A percentile compares a stretch with the other conserved stretches of the same genome.
phyloP scores from a whole-genome alignment of 2,113 vertebrate genomes.

The Pteronura brasiliensis region DNA sequence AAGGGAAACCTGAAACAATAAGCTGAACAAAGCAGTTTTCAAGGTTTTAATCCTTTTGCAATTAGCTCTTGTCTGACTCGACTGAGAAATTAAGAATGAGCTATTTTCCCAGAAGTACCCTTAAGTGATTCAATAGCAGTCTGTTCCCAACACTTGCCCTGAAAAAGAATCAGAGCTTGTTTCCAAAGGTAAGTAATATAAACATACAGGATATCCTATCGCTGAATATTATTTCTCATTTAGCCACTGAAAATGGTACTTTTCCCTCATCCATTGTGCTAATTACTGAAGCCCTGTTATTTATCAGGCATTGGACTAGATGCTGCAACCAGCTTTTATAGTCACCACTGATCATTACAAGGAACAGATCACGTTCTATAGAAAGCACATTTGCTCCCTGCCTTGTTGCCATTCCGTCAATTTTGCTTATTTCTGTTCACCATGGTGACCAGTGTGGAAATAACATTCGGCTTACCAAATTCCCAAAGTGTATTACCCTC shows the following conservation, averaged over 20 bases:
- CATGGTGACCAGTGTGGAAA: conserved; percentile 8
- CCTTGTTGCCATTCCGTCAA: not conserved
- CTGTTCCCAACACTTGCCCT: not conserved
- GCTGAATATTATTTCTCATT: conserved; percentile 30
- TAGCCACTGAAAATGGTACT: not conserved
- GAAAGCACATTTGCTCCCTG: not conserved
- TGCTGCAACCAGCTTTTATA: not conserved
- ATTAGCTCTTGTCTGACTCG: conserved; percentile 39
- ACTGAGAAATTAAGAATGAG: conserved; percentile 36
- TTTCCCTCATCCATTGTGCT: not conserved
- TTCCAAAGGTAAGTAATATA: conserved; percentile 37
- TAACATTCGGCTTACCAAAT: not conserved
- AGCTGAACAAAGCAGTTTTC: conserved; percentile 70
- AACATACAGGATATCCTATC: conserved; percentile 60
- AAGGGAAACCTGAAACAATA: conserved; percentile 64
- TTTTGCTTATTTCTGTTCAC: conserved; percentile 39
- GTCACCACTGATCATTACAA: not conserved
- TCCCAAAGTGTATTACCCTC: not conserved
- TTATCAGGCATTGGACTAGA: not conserved
- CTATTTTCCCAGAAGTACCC: not conserved
- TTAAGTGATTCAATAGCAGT: not conserved
- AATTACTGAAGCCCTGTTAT: not conserved
- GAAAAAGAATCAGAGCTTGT: not conserved
- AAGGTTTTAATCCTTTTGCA: conserved; percentile 46
- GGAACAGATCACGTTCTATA: not conserved